Evolutionary conservation across 2,797 vertebrate species (phyloP).

Genomic region (Falco cherrug): DNA sequence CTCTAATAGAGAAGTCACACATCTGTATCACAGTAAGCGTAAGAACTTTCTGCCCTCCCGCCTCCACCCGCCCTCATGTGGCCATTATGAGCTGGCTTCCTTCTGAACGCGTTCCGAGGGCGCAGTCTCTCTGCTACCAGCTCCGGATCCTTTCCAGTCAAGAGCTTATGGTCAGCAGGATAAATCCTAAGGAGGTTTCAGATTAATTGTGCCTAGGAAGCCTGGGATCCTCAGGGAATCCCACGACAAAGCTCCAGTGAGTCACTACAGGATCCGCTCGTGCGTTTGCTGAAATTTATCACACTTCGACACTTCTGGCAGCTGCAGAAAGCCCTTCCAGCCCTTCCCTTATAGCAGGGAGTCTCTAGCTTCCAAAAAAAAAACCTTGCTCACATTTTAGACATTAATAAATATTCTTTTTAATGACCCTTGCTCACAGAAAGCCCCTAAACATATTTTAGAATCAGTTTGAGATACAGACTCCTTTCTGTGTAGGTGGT

Average conservation of each 20-base stretch:
- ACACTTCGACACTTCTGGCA: not conserved
- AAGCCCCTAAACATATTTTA: not conserved
- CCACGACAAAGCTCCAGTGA: not conserved
- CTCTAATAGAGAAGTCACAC: not conserved
- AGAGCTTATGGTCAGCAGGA: not conserved
- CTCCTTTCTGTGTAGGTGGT: accelerated
- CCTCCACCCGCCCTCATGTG: not conserved
- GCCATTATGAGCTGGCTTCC: not conserved
- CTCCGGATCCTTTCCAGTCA: not conserved
- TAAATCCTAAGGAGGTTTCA: not conserved
- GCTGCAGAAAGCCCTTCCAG: not conserved
- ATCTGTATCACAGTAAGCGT: not conserved
- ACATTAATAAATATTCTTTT: not conserved
- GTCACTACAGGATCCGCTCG: not conserved
- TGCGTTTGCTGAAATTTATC: not conserved
- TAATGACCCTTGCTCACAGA: not conserved
- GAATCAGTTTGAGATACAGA: not conserved
- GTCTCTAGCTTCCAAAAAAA: not conserved
- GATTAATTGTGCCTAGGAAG: not conserved
- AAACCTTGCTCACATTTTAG: not conserved
- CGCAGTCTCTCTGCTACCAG: not conserved
- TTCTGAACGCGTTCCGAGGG: not conserved
- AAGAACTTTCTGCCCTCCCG: not conserved
- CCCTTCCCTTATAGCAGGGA: not conserved
- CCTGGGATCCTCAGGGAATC: not conserved